phyloP scores from a whole-genome alignment of 2,888 invertebrate genomes.

The Serrognathus titanus region DNA sequence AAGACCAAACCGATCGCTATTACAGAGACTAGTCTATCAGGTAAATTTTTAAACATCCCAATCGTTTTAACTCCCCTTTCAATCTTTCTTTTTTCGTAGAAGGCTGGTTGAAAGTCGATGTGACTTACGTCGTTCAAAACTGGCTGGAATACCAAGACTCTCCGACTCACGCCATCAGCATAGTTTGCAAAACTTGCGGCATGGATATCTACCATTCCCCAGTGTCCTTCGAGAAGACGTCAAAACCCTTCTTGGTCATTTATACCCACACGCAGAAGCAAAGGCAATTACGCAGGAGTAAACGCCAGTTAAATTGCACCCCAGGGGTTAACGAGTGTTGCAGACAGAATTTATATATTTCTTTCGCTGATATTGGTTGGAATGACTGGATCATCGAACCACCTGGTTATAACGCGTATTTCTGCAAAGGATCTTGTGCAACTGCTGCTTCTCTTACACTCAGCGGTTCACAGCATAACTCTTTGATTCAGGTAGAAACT shows the following conservation, averaged over 20 bases:
- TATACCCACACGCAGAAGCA: slow-evolving; percentile 71
- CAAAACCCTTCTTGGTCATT: slow-evolving; percentile 74
- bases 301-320: slow-evolving; percentile 65
- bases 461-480: slow-evolving; percentile 64
- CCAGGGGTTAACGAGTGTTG: slow-evolving; percentile 75
- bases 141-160: slow-evolving; percentile 71
- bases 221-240: slow-evolving; percentile 66
- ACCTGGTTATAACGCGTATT: slow-evolving; percentile 80
- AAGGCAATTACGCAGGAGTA: slow-evolving; percentile 32
- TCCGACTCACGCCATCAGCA: slow-evolving; percentile 68
- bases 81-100: slow-evolving; percentile 49
- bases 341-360: slow-evolving; percentile 76
- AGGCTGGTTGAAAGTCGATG: slow-evolving; percentile 78
- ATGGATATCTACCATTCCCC: slow-evolving; percentile 62
- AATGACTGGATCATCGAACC: slow-evolving; percentile 84
- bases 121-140: slow-evolving; percentile 70
- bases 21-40: slow-evolving; percentile 68
- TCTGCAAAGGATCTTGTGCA: slow-evolving; percentile 78
- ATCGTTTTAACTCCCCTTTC: not conserved
- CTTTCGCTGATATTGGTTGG: slow-evolving; percentile 84
- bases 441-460: slow-evolving; percentile 68
- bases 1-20: slow-evolving; percentile 78
- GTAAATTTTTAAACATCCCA: slow-evolving; percentile 43
- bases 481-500: slow-evolving; percentile 67
- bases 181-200: slow-evolving; percentile 75